These are phyloP conservation scores for Potorous gilbertii DNA, from an alignment of 2,797 vertebrate genomes.

Conservation along the genomic window DNA sequence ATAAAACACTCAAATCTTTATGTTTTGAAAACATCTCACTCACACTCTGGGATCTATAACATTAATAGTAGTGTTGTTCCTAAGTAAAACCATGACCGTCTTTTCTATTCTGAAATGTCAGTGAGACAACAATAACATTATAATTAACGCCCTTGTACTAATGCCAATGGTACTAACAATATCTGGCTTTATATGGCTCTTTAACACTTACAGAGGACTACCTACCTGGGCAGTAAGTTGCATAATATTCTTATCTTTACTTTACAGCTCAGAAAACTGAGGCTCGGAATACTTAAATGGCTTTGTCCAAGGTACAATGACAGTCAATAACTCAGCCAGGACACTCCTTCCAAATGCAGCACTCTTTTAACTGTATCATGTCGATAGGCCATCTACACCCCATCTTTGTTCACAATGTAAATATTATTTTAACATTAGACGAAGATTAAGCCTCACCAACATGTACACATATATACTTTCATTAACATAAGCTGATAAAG, in stretches of 20 bases:
- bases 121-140: neutral
- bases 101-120: neutral
- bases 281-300: neutral
- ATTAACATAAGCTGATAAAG: conserved; percentile 39
- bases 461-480: conserved; percentile 15
- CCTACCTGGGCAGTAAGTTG: neutral
- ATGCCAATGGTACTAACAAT: neutral
- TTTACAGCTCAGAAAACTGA: neutral
- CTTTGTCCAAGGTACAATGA: neutral
- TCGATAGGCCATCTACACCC: neutral
- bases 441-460: neutral
- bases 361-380: neutral
- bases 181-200: neutral
- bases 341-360: neutral
- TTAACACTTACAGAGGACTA: neutral
- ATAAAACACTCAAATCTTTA: conserved; percentile 20
- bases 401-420: conserved; percentile 53
- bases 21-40: conserved; percentile 27
- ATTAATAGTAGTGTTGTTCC: neutral
- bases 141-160: neutral
- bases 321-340: neutral
- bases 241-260: neutral
- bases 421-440: conserved; percentile 12
- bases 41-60: neutral
- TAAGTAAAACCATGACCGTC: neutral